These are phyloP conservation scores for Cyprinella venusta DNA, from an alignment of 2,797 vertebrate genomes.

Conservation along the genomic window DNA sequence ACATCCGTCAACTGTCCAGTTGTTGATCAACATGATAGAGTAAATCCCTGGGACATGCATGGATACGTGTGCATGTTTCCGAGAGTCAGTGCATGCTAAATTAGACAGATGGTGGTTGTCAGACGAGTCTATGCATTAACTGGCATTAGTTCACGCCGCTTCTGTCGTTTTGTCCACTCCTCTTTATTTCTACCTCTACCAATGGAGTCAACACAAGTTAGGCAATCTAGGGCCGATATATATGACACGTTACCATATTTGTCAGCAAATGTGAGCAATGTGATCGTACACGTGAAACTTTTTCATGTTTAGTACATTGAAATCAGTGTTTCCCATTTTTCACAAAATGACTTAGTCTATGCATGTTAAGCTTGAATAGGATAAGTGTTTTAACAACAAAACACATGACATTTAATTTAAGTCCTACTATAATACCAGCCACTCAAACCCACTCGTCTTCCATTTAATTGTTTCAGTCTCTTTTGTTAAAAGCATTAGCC, in stretches of 20 bases:
- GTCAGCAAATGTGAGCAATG: background rate
- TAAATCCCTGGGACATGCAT: conserved; percentile 17
- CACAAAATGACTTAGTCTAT: background rate
- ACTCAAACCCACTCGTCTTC: background rate
- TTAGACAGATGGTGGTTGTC: conserved; percentile 47
- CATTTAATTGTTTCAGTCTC: background rate
- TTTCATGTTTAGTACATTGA: background rate
- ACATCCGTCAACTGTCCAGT: conserved; percentile 14
- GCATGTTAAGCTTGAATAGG: background rate
- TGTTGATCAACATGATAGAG: conserved; percentile 27
- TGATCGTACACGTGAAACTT: background rate
- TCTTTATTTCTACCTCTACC: background rate
- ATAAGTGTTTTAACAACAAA: background rate
- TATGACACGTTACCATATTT: background rate
- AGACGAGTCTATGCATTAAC: conserved; percentile 18
- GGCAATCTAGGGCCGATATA: background rate
- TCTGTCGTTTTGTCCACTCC: conserved; percentile 8
- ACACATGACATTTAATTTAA: background rate
- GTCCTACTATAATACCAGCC: background rate
- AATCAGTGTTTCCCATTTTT: background rate
- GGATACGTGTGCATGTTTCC: conserved; percentile 7
- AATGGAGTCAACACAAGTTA: background rate
- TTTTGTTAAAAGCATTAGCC: background rate
- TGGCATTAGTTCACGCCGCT: conserved; percentile 5
- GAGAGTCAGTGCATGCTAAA: conserved; percentile 43